phyloP scores from a whole-genome alignment of 2,797 vertebrate species.

The Manis pentadactyla region DNA sequence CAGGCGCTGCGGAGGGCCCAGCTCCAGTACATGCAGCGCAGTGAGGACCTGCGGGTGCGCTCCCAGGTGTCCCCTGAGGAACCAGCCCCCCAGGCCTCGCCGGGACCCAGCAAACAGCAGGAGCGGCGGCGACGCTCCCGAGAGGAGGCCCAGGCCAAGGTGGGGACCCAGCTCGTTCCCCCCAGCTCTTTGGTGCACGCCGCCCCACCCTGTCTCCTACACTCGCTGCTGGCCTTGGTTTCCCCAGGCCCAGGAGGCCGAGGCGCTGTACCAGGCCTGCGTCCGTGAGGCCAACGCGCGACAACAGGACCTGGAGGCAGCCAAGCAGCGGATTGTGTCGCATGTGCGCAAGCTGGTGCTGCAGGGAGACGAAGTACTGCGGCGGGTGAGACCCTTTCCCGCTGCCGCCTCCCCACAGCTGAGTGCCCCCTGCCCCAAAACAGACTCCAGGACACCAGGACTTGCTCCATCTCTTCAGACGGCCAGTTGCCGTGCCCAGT shows the following conservation, averaged over 20 bases:
- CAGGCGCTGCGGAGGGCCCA: conserved; percentile 91
- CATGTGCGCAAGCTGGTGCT: conserved; percentile 94
- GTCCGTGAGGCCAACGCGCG: conserved; percentile 89
- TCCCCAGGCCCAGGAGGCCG: conserved; percentile 88
- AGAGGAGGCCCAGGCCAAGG: conserved; percentile 94
- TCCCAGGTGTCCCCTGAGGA: conserved; percentile 65
- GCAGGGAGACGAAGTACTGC: conserved; percentile 94
- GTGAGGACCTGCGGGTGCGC: conserved; percentile 90
- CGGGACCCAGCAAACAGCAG: conserved; percentile 88
- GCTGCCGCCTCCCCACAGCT: accelerated
- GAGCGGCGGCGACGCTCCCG: conserved; percentile 93
- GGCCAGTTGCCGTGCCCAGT: not conserved
- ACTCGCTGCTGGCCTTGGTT: not conserved
- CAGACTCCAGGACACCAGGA: not conserved
- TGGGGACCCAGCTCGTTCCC: not conserved
- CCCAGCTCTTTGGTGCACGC: accelerated
- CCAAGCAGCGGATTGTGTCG: conserved; percentile 92
- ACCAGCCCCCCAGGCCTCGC: not conserved
- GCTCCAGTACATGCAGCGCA: conserved; percentile 93
- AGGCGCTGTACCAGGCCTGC: conserved; percentile 88
- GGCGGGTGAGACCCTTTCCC: conserved; percentile 88
- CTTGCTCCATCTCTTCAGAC: not conserved
- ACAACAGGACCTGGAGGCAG: conserved; percentile 91
- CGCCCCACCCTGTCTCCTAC: not conserved
- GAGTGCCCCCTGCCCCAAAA: not conserved